Evolutionary conservation across 2,888 invertebrate species (phyloP).

Genomic region (Torymus aiolomorphi): DNA sequence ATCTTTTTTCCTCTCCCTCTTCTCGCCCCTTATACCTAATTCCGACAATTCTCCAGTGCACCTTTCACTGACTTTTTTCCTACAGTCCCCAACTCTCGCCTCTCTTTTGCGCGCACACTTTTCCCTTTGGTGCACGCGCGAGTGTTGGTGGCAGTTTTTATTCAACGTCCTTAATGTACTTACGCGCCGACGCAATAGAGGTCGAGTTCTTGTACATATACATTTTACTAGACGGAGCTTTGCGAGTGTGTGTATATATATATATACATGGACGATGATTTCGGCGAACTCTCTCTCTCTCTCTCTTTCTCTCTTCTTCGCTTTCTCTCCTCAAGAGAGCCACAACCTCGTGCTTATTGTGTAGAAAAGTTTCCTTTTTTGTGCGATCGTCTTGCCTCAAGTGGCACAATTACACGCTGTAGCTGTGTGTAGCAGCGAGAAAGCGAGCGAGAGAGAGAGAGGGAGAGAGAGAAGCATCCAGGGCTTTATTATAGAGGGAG

Average conservation of each 20-base stretch:
- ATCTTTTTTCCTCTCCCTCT: slow-evolving; percentile 41
- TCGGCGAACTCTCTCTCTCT: slow-evolving; percentile 1
- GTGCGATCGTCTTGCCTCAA: slow-evolving; percentile 48
- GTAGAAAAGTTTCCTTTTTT: slow-evolving; percentile 42
- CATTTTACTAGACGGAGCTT: neutral
- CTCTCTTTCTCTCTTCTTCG: neutral
- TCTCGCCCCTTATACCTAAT: slow-evolving; percentile 44
- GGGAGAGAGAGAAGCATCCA: neutral
- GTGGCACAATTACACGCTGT: slow-evolving; percentile 50
- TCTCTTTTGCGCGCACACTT: neutral
- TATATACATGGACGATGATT: slow-evolving; percentile 32
- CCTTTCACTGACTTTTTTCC: slow-evolving; percentile 28
- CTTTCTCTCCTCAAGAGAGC: neutral
- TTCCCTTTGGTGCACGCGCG: neutral
- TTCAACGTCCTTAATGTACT: slow-evolving; percentile 41
- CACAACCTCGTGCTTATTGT: slow-evolving; percentile 24
- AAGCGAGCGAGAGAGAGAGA: neutral
- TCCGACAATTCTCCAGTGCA: slow-evolving; percentile 49
- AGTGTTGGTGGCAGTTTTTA: slow-evolving; percentile 41
- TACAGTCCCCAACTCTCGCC: neutral
- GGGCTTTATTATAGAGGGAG: slow-evolving; percentile 41
- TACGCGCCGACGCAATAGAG: slow-evolving; percentile 13
- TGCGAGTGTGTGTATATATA: neutral
- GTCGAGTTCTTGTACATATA: slow-evolving; percentile 1
- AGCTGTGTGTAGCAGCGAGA: slow-evolving; percentile 8